phyloP scores from a whole-genome alignment of 2,113 vertebrate genomes.

The Sapajus apella region DNA sequence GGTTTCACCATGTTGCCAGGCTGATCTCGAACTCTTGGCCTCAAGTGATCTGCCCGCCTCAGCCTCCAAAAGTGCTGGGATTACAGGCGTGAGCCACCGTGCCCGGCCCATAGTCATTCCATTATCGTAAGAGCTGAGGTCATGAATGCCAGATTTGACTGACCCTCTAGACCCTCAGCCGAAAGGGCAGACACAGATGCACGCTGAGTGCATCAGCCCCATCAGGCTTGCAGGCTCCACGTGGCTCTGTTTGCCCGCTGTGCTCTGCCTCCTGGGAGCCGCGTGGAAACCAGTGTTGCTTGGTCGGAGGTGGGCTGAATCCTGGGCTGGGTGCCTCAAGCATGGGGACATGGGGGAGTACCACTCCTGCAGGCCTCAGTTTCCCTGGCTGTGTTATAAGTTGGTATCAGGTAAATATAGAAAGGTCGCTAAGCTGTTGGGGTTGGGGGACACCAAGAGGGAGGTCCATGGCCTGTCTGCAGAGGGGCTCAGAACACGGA shows the following conservation, averaged over 20 bases:
- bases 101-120: too few relatives aligned
- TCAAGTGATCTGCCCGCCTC: too few relatives aligned
- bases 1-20: too few relatives aligned
- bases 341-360: background rate
- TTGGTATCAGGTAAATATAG: background rate
- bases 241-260: background rate
- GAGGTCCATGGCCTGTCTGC: background rate
- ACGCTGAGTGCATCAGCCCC: background rate
- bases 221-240: fast-evolving
- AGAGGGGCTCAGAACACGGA: background rate
- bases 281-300: background rate
- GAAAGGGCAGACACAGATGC: background rate
- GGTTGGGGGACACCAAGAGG: background rate
- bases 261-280: background rate
- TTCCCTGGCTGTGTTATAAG: background rate
- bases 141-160: background rate
- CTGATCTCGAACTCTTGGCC: too few relatives aligned
- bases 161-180: background rate
- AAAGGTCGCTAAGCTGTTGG: background rate
- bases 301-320: background rate
- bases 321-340: background rate
- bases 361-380: background rate
- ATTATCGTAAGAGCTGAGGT: background rate
- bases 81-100: too few relatives aligned
- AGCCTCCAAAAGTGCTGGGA: too few relatives aligned